A percentile compares a stretch with the other conserved stretches of the same genome.
Evolutionary conservation across 2,797 vertebrate species (phyloP).

Genomic region (Gymnodraco acuticeps): DNA sequence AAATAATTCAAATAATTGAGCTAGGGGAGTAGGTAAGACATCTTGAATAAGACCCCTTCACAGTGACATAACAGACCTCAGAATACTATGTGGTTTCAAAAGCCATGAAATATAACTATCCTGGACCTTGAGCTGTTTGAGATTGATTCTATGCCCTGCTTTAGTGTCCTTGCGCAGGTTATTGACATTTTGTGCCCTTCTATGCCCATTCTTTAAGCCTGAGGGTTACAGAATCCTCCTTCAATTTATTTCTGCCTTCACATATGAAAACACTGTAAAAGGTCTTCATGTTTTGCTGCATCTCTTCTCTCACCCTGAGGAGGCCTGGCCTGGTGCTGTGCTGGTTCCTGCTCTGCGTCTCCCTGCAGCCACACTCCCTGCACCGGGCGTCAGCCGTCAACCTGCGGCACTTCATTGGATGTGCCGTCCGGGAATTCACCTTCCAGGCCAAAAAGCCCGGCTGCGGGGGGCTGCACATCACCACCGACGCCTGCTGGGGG

Average conservation of each 20-base stretch:
- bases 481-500: conserved; percentile 96
- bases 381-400: conserved; percentile 70
- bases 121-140: too few species aligned
- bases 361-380: conserved; percentile 45
- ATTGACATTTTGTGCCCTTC: neutral
- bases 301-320: conserved; percentile 23
- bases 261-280: neutral
- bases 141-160: neutral
- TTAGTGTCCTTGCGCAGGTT: neutral
- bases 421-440: conserved; percentile 93
- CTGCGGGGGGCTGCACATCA: conserved; percentile 89
- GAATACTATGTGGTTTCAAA: neutral
- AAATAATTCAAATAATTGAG: neutral
- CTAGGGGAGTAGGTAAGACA: neutral
- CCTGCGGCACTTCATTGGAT: conserved; percentile 90
- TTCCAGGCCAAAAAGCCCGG: conserved; percentile 93
- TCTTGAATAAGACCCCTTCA: neutral
- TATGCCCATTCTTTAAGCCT: neutral
- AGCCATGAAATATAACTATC: neutral
- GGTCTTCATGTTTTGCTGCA: neutral
- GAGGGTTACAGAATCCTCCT: neutral
- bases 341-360: conserved; percentile 59
- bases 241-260: neutral
- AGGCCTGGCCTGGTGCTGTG: conserved; percentile 36
- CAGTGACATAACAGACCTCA: neutral